phyloP scores from a whole-genome alignment of 2,888 invertebrate genomes.

The Deilephila porcellus region DNA sequence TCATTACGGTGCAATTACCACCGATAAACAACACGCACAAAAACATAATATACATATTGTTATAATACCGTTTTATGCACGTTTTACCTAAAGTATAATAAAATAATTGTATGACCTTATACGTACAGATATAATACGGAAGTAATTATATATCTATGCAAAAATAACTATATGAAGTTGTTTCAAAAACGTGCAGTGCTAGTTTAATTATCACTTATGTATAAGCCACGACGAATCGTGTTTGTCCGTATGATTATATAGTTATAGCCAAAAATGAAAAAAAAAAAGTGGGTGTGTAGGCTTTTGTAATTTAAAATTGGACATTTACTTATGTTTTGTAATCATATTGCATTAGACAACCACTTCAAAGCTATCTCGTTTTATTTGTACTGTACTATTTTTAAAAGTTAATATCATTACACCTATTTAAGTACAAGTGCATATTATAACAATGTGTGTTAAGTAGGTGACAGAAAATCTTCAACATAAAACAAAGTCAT shows the following conservation, averaged over 20 bases:
- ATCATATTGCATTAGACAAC: too few relatives aligned
- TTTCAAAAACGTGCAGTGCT: background rate
- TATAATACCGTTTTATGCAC: background rate
- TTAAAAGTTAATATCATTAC: too few relatives aligned
- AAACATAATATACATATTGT: background rate
- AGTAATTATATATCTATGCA: background rate
- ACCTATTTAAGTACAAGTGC: too few relatives aligned
- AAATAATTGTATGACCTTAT: slow-evolving; percentile 24
- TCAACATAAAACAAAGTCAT: too few relatives aligned
- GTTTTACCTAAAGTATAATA: slow-evolving; percentile 9
- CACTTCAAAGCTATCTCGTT: too few relatives aligned
- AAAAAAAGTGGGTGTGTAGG: too few relatives aligned
- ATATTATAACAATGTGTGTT: too few relatives aligned
- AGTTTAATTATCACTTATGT: background rate
- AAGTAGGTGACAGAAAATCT: too few relatives aligned
- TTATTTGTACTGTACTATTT: too few relatives aligned
- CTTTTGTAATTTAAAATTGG: too few relatives aligned
- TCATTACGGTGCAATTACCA: slow-evolving; percentile 4
- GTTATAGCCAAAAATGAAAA: too few relatives aligned
- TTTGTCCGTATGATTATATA: background rate
- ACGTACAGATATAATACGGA: slow-evolving; percentile 16
- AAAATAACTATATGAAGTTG: background rate
- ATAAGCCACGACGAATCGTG: background rate
- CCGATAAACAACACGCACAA: background rate
- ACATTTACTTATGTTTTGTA: too few relatives aligned